Percentiles rank a stretch among this genome's conserved stretches.
These are phyloP conservation scores for Brachionus rotundiformis DNA, from an alignment of 1,140 invertebrate genomes.

Conservation along the genomic window DNA sequence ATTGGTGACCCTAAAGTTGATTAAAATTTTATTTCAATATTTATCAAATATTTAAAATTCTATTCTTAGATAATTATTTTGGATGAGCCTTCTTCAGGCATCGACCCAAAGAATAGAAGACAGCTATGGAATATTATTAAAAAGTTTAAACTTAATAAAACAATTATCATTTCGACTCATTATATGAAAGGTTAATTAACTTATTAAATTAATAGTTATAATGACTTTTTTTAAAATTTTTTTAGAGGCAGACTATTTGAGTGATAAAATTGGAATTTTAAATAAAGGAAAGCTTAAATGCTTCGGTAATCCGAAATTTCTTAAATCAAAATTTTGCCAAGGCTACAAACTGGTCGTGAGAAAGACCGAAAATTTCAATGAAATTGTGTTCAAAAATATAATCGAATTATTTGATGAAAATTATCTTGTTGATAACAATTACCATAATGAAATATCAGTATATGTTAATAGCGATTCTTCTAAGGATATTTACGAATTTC, in stretches of 20 bases:
- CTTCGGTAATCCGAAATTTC: constrained; percentile 70
- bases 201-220: too few species aligned
- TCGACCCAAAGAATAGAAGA: constrained; percentile 54
- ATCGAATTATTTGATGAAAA: constrained; percentile 43
- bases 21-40: too few species aligned
- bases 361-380: constrained; percentile 21
- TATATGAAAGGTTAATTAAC: constrained; percentile 51
- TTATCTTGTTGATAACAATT: neutral
- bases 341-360: neutral
- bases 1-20: constrained; percentile 34
- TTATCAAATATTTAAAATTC: too few species aligned
- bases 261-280: constrained; percentile 73
- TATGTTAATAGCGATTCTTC: neutral
- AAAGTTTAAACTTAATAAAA: constrained; percentile 39
- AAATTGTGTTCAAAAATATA: constrained; percentile 43
- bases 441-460: constrained; percentile 9
- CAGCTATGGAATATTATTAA: constrained; percentile 53
- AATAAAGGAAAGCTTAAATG: constrained; percentile 69
- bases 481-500: neutral
- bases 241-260: constrained; percentile 70
- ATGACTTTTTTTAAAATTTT: too few species aligned
- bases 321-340: constrained; percentile 64
- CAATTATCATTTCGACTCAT: constrained; percentile 49
- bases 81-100: constrained; percentile 54
- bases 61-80: constrained; percentile 55